Evolutionary conservation across 2,113 vertebrate genomes (phyloP), one percentile per base, ranked within the genome.

Genomic region (Paradisaea rubra): DNA sequence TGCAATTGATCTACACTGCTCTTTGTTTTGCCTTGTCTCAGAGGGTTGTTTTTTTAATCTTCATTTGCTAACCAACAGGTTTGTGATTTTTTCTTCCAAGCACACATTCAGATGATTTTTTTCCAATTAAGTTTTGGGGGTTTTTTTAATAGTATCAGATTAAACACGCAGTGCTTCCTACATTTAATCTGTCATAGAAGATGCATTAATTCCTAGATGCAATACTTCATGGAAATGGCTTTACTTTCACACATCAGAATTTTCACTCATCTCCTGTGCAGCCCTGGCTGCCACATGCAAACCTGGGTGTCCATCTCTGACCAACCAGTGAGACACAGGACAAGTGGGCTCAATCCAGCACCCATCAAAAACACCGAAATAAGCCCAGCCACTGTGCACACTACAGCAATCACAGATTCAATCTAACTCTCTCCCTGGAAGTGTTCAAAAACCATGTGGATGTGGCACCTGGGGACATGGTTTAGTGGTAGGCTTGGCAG

Each of bases 231-330:
- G 41, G 69, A 63, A 44, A 79, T 15, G 23, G 22, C 28, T 88
- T 91, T 65, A 35, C 49, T 50, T 57, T 33, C 39, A 50, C 42
- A 41, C 7, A 4, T 3, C 23, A 30, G 12, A n/a, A 27, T 33
- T 70, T 37, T 49, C 42, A 9, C 28, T 44, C 0, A 0, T 31
- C 24, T 37, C 28, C n/a, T 15, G 13, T 4, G 16, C 70, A 57
- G 64, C 66, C 49, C 39, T 8, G 0, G 9, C n/a, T 21, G 52
- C 35, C 66, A 37, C 52, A 5, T 0, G 1, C 57, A 41, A 59
- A 79, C 25, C 23, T 64, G 16, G 5, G 4, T 24, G 18, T 47
- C 53, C 17, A 2, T 7, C 60, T 31, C 17, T 33, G 24, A 41
- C n/a, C 42, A 50, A 22, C 7, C 9, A 52, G 18, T 4, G 20